Evolutionary conservation across 2,888 invertebrate species (phyloP), one percentile per base, ranked within the genome.

Genomic region (Perithous albicinctus): DNA sequence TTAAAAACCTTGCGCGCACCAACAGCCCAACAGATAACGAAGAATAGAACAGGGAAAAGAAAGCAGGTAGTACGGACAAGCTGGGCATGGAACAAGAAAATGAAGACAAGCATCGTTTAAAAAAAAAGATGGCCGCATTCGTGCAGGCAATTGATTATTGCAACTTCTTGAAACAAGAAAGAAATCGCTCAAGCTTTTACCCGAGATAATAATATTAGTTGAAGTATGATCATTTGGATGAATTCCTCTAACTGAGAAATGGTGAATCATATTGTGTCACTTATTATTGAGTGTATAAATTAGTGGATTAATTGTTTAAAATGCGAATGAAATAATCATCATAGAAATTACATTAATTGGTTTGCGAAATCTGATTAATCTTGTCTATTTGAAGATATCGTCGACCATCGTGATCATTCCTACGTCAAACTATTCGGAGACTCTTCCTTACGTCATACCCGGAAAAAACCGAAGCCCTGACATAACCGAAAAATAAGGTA

Each of bases 1-100:
- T 91, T 91, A 91, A 91, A 91, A 91, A 91, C 88, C 87, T 87
- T 88, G 89, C 86, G 89, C 88, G 59, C 88, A 88, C 88, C 88
- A 80, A 74, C 88, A 85, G 86, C 88, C 89, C 87, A 89, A 89
- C 87, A 89, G 90, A 90, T 90, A 91, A 91, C 89, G 87, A 89
- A 88, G 86, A 88, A n/a, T n/a, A 88, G 86, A 87, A 86, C 86
- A 54, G 82, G 76, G 81, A 70, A 46, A 84, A 85, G 80, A 78
- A 85, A 85, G 85, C 84, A 83, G 80, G 73, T 54, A 61, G 29
- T 56, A 63, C 32, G 59, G 51, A 72, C 70, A 61, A 10, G 51
- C 51, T 80, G 76, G 75, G 75, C 72, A 82, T 73, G 54, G 61
- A 61, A 51, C 48, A 20, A 59, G 72, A 67, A 67, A 32, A 82